A percentile compares a stretch with the other conserved stretches of the same genome.
phyloP scores from a whole-genome alignment of 2,888 invertebrate species.

The Drosophila greeni region DNA sequence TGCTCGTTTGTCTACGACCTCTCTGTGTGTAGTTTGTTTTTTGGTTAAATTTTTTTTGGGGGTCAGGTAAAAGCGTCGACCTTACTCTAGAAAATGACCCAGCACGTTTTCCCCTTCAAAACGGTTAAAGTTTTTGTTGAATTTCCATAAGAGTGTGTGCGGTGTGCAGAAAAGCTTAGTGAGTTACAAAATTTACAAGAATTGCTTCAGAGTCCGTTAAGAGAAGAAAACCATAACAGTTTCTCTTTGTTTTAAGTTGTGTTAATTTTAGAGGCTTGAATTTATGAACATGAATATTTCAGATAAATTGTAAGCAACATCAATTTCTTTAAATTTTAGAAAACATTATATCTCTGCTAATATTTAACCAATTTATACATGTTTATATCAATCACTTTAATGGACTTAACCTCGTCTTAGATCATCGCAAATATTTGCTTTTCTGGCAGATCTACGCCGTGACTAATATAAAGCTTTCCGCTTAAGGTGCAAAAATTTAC shows the following conservation, averaged over 20 bases:
- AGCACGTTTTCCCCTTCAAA: constrained; percentile 37
- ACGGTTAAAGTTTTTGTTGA: constrained; percentile 6
- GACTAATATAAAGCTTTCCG: constrained; percentile 44
- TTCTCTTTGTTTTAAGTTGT: background rate
- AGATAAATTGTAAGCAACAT: background rate
- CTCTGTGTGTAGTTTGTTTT: constrained; percentile 17
- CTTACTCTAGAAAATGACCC: constrained; percentile 35
- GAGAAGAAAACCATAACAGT: background rate
- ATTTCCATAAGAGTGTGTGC: constrained; percentile 7
- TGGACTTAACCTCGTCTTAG: constrained; percentile 31
- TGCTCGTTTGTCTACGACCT: constrained; percentile 35
- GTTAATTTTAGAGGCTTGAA: background rate
- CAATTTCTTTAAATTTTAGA: background rate
- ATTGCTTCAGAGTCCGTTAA: background rate
- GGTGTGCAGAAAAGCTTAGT: constrained; percentile 12
- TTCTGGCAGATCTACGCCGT: constrained; percentile 15
- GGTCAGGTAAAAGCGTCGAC: constrained; percentile 39
- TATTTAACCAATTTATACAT: background rate
- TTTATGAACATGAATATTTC: background rate
- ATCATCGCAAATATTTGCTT: constrained; percentile 41
- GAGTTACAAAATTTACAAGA: background rate
- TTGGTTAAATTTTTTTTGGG: constrained; percentile 6
- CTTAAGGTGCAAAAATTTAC: constrained; percentile 61
- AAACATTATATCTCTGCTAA: background rate
- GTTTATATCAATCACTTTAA: background rate